Evolutionary conservation across 2,797 vertebrate species (phyloP), one percentile per base, ranked within the genome.

Genomic region (Danio jaintianensis): DNA sequence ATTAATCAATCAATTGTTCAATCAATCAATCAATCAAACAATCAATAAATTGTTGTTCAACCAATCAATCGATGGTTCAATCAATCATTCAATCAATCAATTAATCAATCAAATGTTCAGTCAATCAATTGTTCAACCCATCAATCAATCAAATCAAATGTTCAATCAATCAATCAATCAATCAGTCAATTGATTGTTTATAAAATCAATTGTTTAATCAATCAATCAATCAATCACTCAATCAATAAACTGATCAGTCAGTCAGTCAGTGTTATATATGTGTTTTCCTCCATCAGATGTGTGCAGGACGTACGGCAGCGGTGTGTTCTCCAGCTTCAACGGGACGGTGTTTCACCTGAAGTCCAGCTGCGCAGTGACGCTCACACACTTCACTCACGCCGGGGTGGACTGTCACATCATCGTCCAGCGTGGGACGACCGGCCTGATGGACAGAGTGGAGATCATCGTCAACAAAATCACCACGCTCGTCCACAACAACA

Each of bases 301-400:
- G 61, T 93, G 92, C 75, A 89, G 78, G 71, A 95, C 93, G 0
- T 95, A 91, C 55, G 93, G 93, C 76, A 92, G 90, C 1, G 95
- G 95, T 0, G 74, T 89, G 0, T 67, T 92, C 45, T 87, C 88
- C 85, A 84, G 90, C 16, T 94, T 95, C 80, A 89, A 86, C 0
- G 87, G 87, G 22, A 70, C 7, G 0, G 40, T 79, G 50, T 94
- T 91, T 85, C 88, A 92, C 11, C 80, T 95, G 12, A 85, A 86
- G 15, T 93, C 95, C 5, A 76, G 89, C 0, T 95, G 95, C 71
- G n/a, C 80, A 0, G 89, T 93, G 61, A 90, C 85, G 40, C 88
- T 95, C 53, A 84, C 90, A 0, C 92, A 83, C 56, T 95, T 95
- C 80, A 88, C 87, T n/a, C 91, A 94, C 52, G 88, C 90, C 7